These are phyloP conservation scores for Serripes groenlandicus DNA, from an alignment of 2,888 invertebrate species.

Conservation along the genomic window DNA sequence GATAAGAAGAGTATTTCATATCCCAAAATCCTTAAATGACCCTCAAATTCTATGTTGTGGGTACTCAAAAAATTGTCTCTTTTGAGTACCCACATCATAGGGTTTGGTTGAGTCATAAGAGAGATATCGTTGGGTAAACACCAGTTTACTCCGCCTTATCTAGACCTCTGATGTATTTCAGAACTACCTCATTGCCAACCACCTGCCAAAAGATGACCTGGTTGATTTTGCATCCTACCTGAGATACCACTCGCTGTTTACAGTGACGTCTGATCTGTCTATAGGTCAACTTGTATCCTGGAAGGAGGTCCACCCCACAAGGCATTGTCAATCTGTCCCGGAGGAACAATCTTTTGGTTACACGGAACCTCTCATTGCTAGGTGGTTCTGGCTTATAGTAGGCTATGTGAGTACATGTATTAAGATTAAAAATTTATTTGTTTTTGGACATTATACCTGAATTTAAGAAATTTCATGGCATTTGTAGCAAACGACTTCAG, in stretches of 20 bases:
- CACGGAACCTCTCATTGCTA: conserved; percentile 81
- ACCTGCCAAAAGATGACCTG: conserved; percentile 92
- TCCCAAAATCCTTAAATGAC: too few relatives aligned
- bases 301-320: conserved; percentile 84
- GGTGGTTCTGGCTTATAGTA: conserved; percentile 84
- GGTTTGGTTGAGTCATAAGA: too few relatives aligned
- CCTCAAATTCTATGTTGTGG: too few relatives aligned
- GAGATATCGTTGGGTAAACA: too few relatives aligned
- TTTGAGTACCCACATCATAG: too few relatives aligned
- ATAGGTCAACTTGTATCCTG: conserved; percentile 84
- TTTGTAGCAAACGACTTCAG: too few relatives aligned
- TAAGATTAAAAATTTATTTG: too few relatives aligned
- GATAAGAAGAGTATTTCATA: too few relatives aligned
- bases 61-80: too few relatives aligned
- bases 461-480: too few relatives aligned
- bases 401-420: conserved; percentile 85
- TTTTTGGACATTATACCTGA: too few relatives aligned
- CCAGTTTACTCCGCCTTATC: too few relatives aligned
- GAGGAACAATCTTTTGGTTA: conserved; percentile 82
- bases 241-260: conserved; percentile 91
- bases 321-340: conserved; percentile 78
- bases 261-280: conserved; percentile 80
- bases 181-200: conserved; percentile 92
- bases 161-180: conserved; percentile 82
- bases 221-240: conserved; percentile 92